Evolutionary conservation across 1,140 invertebrate species (phyloP).

Genomic region (Drosophila busckii): DNA sequence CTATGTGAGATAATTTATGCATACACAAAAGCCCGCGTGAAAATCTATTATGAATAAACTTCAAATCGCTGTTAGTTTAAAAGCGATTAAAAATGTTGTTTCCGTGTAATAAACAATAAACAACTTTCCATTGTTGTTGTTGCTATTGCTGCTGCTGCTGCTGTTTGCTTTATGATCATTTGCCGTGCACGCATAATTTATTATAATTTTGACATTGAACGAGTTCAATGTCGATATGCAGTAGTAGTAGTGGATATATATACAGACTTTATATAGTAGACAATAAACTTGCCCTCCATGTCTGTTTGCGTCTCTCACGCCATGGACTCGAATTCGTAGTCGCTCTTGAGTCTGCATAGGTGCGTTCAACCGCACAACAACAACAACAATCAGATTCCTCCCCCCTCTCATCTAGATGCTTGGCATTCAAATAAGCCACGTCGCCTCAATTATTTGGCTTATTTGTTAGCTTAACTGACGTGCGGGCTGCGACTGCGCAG

Average conservation of each 20-base stretch:
- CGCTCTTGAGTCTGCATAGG: conserved; percentile 25
- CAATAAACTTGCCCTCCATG: not conserved
- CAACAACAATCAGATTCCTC: too few species aligned
- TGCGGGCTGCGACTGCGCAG: conserved; percentile 48
- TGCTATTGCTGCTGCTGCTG: conserved; percentile 6
- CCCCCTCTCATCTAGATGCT: not conserved
- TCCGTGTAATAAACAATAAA: conserved; percentile 67
- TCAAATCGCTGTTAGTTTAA: conserved; percentile 34
- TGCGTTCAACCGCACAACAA: conserved; percentile 48
- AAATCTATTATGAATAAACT: conserved; percentile 14
- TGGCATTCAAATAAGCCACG: conserved; percentile 45
- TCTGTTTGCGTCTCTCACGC: conserved; percentile 5
- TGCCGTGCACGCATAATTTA: conserved; percentile 61
- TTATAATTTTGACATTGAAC: conserved; percentile 74
- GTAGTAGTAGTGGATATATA: conserved; percentile 14
- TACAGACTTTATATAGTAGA: conserved; percentile 15
- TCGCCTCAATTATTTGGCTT: conserved; percentile 53
- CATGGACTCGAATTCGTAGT: conserved; percentile 16
- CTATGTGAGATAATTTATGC: conserved; percentile 26
- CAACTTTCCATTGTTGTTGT: conserved; percentile 59
- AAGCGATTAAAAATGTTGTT: conserved; percentile 42
- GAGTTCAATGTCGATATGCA: conserved; percentile 74
- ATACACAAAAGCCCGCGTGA: conserved; percentile 2
- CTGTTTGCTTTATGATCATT: conserved; percentile 38
- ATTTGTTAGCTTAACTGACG: conserved; percentile 47